A percentile compares a stretch with the other conserved stretches of the same genome.
Conservation (phyloP, 2,797 vertebrate species). For the Liparis tanakae region DNA sequence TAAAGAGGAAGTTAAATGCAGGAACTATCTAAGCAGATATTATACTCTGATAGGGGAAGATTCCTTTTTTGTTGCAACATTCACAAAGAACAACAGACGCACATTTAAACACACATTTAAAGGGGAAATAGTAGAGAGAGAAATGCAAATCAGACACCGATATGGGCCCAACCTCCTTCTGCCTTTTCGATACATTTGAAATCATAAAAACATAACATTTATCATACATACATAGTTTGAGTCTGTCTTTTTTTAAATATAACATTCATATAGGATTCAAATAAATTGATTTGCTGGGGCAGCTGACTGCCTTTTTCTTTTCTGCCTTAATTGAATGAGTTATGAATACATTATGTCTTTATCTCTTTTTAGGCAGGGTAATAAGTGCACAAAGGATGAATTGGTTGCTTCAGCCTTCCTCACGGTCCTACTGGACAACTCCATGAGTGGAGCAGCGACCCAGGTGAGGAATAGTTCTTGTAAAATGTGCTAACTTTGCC, state of each 20-base stretch:
- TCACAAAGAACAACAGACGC: too few species aligned
- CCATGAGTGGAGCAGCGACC: constrained; percentile 77
- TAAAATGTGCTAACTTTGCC: background rate
- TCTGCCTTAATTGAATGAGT: background rate
- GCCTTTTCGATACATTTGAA: too few species aligned
- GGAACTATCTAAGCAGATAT: background rate
- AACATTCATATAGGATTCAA: background rate
- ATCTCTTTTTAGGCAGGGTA: constrained; percentile 79
- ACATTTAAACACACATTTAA: too few species aligned
- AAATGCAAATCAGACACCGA: background rate
- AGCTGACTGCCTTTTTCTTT: constrained; percentile 1
- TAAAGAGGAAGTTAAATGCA: background rate
- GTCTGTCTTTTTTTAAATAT: background rate
- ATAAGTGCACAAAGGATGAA: constrained; percentile 76
- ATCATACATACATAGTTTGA: background rate
- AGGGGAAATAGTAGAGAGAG: background rate
- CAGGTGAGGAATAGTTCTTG: constrained; percentile 71
- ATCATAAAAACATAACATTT: background rate
- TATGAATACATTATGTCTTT: background rate
- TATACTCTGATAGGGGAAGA: too few species aligned
- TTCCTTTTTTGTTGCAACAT: too few species aligned
- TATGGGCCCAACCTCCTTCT: too few species aligned
- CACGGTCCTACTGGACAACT: constrained; percentile 77
- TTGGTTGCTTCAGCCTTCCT: constrained; percentile 78
- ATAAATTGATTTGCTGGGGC: background rate